These are phyloP conservation scores for Sebastes matsubarae DNA, from an alignment of 2,797 vertebrate species.

Conservation along the genomic window DNA sequence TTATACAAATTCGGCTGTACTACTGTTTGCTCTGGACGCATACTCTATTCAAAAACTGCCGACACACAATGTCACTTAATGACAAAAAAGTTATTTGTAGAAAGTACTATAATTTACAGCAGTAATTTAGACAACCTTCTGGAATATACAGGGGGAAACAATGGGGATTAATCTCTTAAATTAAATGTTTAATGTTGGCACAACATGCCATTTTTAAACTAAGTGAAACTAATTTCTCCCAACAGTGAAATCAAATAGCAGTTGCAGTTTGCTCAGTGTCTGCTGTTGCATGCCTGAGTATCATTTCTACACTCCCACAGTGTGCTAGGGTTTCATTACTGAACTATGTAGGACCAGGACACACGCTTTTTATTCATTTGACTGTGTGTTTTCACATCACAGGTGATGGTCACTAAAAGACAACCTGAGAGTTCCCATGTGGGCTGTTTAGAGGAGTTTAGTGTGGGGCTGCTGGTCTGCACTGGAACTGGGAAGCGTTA, in stretches of 20 bases:
- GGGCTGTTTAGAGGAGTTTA: not conserved
- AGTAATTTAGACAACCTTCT: not conserved
- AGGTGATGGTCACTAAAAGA: not conserved
- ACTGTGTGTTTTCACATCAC: not conserved
- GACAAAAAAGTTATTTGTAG: not conserved
- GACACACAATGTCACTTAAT: not conserved
- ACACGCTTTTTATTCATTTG: not conserved
- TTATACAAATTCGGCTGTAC: not conserved
- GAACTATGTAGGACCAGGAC: not conserved
- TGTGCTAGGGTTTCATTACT: not conserved
- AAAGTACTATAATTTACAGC: too few relatives aligned
- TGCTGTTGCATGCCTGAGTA: not conserved
- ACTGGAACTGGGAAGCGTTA: too few relatives aligned
- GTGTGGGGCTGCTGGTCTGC: not conserved
- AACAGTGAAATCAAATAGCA: not conserved
- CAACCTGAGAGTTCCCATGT: not conserved
- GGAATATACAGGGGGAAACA: not conserved
- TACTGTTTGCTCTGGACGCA: not conserved
- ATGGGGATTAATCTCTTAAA: not conserved
- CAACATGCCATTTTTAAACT: not conserved
- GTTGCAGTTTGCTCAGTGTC: not conserved
- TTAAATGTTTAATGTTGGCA: not conserved
- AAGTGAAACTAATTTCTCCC: not conserved
- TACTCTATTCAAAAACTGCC: not conserved
- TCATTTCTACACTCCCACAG: not conserved